Conservation (phyloP, 2,113 vertebrate species). For the Rhinogobius similis region DNA sequence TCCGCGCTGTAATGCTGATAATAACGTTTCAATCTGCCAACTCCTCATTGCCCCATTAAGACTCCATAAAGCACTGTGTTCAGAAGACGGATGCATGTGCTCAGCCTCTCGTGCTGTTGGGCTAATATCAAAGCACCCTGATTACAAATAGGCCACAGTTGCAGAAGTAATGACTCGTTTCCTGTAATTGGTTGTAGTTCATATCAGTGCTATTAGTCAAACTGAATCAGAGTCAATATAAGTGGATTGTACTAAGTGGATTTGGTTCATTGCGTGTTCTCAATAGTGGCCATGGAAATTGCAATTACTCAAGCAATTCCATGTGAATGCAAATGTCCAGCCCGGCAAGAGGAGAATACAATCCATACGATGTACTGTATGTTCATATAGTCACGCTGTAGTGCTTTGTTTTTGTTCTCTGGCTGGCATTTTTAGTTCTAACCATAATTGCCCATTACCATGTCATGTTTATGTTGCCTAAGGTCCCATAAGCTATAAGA, state of each 20-base stretch:
- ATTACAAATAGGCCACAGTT: neutral
- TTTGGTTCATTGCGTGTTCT: neutral
- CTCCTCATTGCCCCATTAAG: neutral
- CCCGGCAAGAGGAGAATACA: too few relatives aligned
- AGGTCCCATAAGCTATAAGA: too few relatives aligned
- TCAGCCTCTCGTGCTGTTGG: neutral
- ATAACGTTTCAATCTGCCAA: conserved; percentile 1
- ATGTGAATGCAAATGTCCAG: neutral
- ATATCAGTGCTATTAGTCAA: conserved; percentile 5
- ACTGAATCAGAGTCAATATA: neutral
- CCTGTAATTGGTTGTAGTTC: conserved; percentile 23
- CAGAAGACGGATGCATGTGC: neutral
- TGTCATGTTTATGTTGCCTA: too few relatives aligned
- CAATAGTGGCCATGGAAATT: neutral
- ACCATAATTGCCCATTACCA: too few relatives aligned
- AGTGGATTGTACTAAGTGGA: neutral
- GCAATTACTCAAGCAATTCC: neutral
- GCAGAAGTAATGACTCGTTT: conserved; percentile 12
- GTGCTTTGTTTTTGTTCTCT: too few relatives aligned
- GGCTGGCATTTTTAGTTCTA: too few relatives aligned
- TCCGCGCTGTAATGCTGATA: neutral
- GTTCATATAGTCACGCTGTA: too few relatives aligned
- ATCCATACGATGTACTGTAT: too few relatives aligned
- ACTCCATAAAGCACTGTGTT: neutral
- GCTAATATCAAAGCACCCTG: neutral